Conservation (phyloP, 2,888 invertebrate species). For the Rhagophthalmus giganteus region DNA sequence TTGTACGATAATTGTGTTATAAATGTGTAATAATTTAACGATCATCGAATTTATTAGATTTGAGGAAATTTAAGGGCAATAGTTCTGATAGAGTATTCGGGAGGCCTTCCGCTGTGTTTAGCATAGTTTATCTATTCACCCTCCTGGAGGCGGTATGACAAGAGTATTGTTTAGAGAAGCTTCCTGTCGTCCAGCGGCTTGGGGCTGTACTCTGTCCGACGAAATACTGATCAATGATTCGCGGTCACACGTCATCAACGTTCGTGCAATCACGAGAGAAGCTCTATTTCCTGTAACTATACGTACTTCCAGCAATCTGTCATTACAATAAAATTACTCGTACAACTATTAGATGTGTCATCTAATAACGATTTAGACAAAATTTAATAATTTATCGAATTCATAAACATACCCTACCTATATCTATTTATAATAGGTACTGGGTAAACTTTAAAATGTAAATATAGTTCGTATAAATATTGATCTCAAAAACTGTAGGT, state of each 20-base stretch:
- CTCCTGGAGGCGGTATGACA: slow-evolving; percentile 21
- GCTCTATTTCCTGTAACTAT: slow-evolving; percentile 45
- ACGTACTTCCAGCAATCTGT: slow-evolving; percentile 34
- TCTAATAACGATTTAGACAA: too few relatives aligned
- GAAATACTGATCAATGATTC: slow-evolving; percentile 44
- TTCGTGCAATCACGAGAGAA: slow-evolving; percentile 48
- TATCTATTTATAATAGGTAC: too few relatives aligned
- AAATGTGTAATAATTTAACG: too few relatives aligned
- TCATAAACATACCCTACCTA: too few relatives aligned
- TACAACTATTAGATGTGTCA: too few relatives aligned
- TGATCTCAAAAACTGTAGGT: too few relatives aligned
- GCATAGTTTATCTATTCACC: slow-evolving; percentile 23
- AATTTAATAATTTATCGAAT: too few relatives aligned
- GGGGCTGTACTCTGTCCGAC: slow-evolving; percentile 14
- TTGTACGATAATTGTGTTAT: too few relatives aligned
- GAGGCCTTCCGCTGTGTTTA: slow-evolving; percentile 18
- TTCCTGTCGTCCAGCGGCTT: slow-evolving; percentile 28
- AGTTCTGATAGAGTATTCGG: slow-evolving; percentile 14
- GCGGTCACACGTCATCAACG: slow-evolving; percentile 48
- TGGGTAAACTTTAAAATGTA: too few relatives aligned
- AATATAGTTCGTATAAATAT: too few relatives aligned
- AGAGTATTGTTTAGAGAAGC: slow-evolving; percentile 24
- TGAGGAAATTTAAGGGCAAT: too few relatives aligned
- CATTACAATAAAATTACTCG: slow-evolving; percentile 41
- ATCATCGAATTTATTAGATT: too few relatives aligned